Evolutionary conservation across 2,797 vertebrate genomes (phyloP).

Genomic region (Hoplostethus atlanticus): DNA sequence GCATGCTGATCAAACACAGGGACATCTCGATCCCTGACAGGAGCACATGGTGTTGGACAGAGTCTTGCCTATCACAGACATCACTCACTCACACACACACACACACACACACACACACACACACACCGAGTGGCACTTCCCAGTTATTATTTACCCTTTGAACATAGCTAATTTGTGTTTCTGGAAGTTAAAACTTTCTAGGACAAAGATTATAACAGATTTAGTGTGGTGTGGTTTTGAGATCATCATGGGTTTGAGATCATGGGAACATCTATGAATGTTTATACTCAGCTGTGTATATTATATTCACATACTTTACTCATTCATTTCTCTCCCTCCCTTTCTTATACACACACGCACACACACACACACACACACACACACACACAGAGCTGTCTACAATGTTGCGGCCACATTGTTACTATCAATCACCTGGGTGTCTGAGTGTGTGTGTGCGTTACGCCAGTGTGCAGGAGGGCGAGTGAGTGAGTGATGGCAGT

Average conservation of each 20-base stretch:
- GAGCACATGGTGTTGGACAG: conserved; percentile 9
- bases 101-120: not conserved
- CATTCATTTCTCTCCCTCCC: not conserved
- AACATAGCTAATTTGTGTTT: too few species aligned
- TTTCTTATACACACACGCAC: not conserved
- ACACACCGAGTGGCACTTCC: not conserved
- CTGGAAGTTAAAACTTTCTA: too few species aligned
- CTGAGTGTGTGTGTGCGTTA: conserved; percentile 17
- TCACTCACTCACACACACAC: conserved; percentile 9
- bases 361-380: not conserved
- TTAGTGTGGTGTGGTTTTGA: not conserved
- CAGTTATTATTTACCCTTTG: too few species aligned
- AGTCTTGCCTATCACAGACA: conserved; percentile 5
- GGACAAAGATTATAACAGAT: not conserved
- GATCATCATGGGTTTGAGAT: not conserved
- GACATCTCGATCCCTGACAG: conserved; percentile 7
- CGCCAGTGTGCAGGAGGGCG: conserved; percentile 45
- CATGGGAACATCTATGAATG: too few species aligned
- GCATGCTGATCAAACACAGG: conserved; percentile 29
- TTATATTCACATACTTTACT: not conserved
- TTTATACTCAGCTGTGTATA: not conserved
- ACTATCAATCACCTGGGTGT: conserved; percentile 69
- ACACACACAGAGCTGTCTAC: conserved; percentile 40
- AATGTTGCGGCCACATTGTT: conserved; percentile 60
- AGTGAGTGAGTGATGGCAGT: conserved; percentile 77